phyloP scores from a whole-genome alignment of 2,797 vertebrate species.

The Taeniopygia guttata region DNA sequence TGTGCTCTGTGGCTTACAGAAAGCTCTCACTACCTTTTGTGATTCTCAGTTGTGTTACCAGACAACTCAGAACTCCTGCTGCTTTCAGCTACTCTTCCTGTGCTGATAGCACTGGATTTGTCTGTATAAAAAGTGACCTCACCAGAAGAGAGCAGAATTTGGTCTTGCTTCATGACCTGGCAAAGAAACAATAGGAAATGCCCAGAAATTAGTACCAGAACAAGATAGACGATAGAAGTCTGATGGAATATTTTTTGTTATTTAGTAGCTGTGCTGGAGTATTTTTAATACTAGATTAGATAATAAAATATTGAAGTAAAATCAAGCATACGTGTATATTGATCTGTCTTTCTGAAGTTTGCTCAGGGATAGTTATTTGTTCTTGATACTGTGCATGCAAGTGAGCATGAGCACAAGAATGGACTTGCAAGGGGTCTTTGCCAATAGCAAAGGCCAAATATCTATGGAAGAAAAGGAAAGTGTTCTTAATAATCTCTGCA shows the following conservation, averaged over 20 bases:
- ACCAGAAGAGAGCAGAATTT: background rate
- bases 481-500: background rate
- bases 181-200: background rate
- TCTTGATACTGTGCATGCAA: background rate
- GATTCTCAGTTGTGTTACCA: background rate
- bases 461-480: background rate
- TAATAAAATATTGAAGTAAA: background rate
- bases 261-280: background rate
- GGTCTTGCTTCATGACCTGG: background rate
- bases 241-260: background rate
- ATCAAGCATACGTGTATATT: background rate
- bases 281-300: background rate
- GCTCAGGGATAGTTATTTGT: background rate
- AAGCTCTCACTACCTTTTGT: background rate
- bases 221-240: background rate
- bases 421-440: background rate
- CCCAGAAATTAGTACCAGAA: background rate
- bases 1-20: background rate
- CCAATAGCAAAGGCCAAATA: background rate
- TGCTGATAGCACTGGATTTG: background rate
- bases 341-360: background rate
- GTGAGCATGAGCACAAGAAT: background rate
- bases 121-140: background rate
- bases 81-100: background rate
- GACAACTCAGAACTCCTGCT: background rate